phyloP scores from a whole-genome alignment of 2,888 invertebrate species.

The Mesorhabditis spiculigera region DNA sequence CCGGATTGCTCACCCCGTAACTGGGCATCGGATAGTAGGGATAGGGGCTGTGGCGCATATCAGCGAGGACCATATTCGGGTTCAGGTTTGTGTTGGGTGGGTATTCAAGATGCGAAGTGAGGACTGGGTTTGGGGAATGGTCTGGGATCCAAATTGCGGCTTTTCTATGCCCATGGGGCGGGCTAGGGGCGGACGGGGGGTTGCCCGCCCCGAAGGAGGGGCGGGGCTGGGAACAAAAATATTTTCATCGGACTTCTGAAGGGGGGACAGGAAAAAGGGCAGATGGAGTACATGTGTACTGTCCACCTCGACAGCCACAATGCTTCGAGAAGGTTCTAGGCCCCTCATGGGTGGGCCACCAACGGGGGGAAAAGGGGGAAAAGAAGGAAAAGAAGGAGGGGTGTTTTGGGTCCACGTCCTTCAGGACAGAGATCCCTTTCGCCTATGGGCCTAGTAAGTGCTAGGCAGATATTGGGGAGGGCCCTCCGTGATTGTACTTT shows the following conservation, averaged over 20 bases:
- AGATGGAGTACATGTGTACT: neutral
- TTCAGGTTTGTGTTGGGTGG: too few species aligned
- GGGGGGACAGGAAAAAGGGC: slow-evolving; percentile 1
- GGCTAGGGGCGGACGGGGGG: neutral
- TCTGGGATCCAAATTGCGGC: neutral
- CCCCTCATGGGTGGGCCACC: too few species aligned
- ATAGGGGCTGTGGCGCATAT: too few species aligned
- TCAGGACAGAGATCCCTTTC: too few species aligned
- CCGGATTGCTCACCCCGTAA: neutral
- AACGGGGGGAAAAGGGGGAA: slow-evolving; percentile 1
- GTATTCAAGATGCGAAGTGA: neutral
- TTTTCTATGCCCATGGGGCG: slow-evolving; percentile 1
- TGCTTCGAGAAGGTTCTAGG: too few species aligned
- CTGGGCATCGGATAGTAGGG: neutral
- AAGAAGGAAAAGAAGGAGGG: slow-evolving; percentile 1
- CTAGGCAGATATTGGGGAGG: too few species aligned
- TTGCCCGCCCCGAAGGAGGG: neutral
- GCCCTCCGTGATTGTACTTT: too few species aligned
- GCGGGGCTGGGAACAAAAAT: slow-evolving; percentile 1
- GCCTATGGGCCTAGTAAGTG: too few species aligned
- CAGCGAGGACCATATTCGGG: too few species aligned
- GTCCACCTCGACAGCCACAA: neutral
- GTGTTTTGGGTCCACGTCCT: neutral
- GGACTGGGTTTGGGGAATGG: too few species aligned
- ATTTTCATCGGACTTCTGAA: neutral